Conservation (phyloP, 2,113 vertebrate species). For the Glareola pratincola region DNA sequence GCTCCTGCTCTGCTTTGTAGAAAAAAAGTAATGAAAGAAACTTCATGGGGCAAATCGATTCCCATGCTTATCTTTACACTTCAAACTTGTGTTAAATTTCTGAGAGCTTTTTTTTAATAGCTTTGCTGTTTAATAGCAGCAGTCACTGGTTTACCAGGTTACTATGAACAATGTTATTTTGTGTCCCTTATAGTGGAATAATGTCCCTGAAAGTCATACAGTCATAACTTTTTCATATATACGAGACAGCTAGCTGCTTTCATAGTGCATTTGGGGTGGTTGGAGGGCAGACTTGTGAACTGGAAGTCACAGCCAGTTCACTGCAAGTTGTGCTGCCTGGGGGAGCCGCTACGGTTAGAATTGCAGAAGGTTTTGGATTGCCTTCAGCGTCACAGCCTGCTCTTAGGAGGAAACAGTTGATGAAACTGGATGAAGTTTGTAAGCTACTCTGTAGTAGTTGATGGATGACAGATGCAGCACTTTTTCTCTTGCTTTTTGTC, state of each 20-base stretch:
- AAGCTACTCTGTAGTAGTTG: neutral
- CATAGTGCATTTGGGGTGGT: neutral
- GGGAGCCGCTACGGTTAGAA: neutral
- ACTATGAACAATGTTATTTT: neutral
- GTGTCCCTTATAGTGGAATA: neutral
- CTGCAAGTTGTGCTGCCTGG: neutral
- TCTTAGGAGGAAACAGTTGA: neutral
- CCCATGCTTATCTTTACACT: neutral
- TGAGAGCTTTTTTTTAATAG: neutral
- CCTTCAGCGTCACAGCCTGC: neutral
- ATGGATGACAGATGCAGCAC: neutral
- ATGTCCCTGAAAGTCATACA: neutral
- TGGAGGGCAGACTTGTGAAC: neutral
- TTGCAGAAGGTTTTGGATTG: neutral
- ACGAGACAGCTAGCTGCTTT: neutral
- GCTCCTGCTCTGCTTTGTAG: neutral
- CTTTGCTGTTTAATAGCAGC: neutral
- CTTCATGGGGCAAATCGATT: neutral
- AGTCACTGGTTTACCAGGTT: neutral
- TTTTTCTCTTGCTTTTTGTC: neutral
- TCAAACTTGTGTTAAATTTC: neutral
- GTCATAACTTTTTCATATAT: neutral
- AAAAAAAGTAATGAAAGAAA: neutral
- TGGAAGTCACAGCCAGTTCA: neutral
- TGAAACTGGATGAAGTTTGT: neutral